phyloP scores from a whole-genome alignment of 2,888 invertebrate genomes.

The Synanthedon vespiformis region DNA sequence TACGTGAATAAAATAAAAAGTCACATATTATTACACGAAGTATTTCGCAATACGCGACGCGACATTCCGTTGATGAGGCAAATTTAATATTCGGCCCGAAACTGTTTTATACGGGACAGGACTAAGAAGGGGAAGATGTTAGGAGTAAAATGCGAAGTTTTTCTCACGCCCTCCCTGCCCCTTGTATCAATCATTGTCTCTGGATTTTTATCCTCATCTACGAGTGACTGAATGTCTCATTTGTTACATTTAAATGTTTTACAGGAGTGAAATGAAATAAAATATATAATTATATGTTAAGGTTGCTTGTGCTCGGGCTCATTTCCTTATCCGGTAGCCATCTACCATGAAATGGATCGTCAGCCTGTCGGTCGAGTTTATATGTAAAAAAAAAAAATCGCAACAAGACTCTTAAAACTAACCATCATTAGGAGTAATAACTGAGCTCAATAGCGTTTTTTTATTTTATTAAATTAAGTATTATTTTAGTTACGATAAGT shows the following conservation, averaged over 20 bases:
- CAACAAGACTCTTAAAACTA: too few species aligned
- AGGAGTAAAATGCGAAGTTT: constrained; percentile 32
- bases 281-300: constrained; percentile 1
- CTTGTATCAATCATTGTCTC: constrained; percentile 47
- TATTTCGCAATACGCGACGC: too few species aligned
- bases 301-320: too few species aligned
- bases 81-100: constrained; percentile 57
- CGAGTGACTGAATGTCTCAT: constrained; percentile 18
- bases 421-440: too few species aligned
- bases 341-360: too few species aligned
- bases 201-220: constrained; percentile 16
- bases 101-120: constrained; percentile 32
- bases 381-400: too few species aligned
- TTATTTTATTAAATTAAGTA: too few species aligned
- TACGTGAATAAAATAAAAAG: constrained; percentile 25
- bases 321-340: too few species aligned
- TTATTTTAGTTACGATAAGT: constrained; percentile 4
- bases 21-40: constrained; percentile 38
- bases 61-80: constrained; percentile 40
- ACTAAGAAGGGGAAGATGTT: constrained; percentile 9
- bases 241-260: constrained; percentile 14
- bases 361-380: too few species aligned
- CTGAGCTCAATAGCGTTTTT: too few species aligned
- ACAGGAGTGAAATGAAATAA: constrained; percentile 3
- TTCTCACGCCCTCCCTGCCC: constrained; percentile 20